Evolutionary conservation across 2,888 invertebrate species (phyloP).

Genomic region (Drosophila cognata): DNA sequence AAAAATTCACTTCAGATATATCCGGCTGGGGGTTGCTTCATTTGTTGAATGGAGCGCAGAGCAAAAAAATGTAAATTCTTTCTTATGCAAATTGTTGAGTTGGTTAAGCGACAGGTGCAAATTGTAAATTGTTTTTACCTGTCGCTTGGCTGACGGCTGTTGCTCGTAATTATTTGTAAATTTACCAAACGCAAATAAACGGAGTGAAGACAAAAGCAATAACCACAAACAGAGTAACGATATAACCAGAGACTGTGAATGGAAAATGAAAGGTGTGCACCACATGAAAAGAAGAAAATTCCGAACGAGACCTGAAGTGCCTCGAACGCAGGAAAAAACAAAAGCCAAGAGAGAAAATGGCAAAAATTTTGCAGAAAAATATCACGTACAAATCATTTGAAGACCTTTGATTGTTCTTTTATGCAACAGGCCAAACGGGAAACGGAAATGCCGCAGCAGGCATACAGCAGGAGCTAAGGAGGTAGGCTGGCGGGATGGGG

Average conservation of each 20-base stretch:
- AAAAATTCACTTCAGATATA: conserved; percentile 13
- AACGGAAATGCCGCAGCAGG: conserved; percentile 61
- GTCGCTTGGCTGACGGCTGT: conserved; percentile 2
- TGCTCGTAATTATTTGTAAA: conserved; percentile 54
- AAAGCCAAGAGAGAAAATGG: conserved; percentile 40
- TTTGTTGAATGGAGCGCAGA: conserved; percentile 5
- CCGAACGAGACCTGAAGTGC: conserved; percentile 17
- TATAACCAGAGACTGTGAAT: conserved; percentile 47
- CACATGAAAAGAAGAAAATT: conserved; percentile 39
- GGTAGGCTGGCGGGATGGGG: background rate
- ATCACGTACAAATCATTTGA: conserved; percentile 73
- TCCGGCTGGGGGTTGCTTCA: conserved; percentile 26
- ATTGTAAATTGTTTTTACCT: conserved; percentile 40
- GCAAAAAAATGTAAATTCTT: conserved; percentile 32
- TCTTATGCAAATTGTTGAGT: conserved; percentile 45
- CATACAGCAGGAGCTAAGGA: conserved; percentile 23
- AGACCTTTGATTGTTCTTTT: conserved; percentile 73
- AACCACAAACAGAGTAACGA: conserved; percentile 5
- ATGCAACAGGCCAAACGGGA: conserved; percentile 73
- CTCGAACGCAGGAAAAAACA: conserved; percentile 53
- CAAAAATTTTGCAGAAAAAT: conserved; percentile 60
- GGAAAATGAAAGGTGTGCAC: conserved; percentile 57
- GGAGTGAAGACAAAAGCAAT: conserved; percentile 31
- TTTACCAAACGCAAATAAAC: conserved; percentile 44
- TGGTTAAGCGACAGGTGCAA: conserved; percentile 49